phyloP scores from a whole-genome alignment of 2,888 invertebrate genomes.

The Macrophya alboannulata region DNA sequence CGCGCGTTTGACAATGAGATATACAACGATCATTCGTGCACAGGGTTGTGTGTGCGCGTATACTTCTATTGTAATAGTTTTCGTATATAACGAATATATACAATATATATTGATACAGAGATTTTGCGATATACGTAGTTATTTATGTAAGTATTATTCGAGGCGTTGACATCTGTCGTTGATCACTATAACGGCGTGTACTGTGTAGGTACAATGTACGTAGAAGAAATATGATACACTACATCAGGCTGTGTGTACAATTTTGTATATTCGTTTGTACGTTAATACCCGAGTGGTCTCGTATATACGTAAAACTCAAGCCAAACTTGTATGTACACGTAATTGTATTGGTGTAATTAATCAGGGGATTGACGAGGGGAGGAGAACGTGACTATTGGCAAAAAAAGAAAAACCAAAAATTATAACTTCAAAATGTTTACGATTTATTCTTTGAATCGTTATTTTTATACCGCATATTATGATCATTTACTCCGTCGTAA shows the following conservation, averaged over 20 bases:
- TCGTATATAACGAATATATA: background rate
- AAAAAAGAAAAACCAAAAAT: background rate
- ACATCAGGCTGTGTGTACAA: background rate
- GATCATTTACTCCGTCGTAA: background rate
- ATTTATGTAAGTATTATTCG: background rate
- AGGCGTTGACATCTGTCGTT: conserved; percentile 24
- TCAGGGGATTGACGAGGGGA: background rate
- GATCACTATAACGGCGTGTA: background rate
- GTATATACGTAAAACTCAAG: background rate
- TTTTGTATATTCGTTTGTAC: background rate
- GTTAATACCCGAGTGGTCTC: background rate
- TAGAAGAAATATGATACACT: background rate
- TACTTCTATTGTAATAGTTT: background rate
- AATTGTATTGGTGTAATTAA: background rate
- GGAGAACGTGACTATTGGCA: background rate
- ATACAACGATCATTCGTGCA: background rate
- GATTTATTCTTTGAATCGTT: background rate
- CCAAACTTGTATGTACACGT: background rate
- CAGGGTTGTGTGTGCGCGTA: conserved; percentile 2
- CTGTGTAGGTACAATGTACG: background rate
- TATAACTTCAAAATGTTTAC: background rate
- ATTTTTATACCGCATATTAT: background rate
- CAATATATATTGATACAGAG: background rate
- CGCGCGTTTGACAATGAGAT: background rate
- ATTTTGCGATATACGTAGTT: background rate